These are phyloP conservation scores for Octodonta nipae DNA, from an alignment of 2,888 invertebrate species.

Conservation along the genomic window DNA sequence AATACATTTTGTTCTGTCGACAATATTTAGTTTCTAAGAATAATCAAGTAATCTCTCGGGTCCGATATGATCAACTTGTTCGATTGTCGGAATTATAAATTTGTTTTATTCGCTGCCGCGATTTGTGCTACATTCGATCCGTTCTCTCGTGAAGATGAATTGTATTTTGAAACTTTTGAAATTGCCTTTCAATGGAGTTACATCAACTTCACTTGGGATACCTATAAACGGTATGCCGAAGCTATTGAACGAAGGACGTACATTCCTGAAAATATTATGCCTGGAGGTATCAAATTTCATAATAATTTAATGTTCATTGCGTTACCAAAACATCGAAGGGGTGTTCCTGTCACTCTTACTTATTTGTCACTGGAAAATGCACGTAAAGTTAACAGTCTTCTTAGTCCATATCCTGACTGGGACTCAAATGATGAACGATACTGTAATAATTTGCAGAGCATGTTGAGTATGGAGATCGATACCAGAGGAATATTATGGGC, in stretches of 20 bases:
- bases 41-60: too few species aligned
- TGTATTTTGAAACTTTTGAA: too few species aligned
- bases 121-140: too few species aligned
- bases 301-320: conserved; percentile 52
- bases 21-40: too few species aligned
- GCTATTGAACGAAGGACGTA: conserved; percentile 32
- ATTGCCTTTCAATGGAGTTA: too few species aligned
- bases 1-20: too few species aligned
- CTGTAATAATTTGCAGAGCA: conserved; percentile 55
- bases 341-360: conserved; percentile 56
- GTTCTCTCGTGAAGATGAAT: too few species aligned
- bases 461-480: conserved; percentile 62
- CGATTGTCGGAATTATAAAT: too few species aligned
- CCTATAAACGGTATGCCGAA: conserved; percentile 41
- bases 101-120: too few species aligned
- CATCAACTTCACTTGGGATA: conserved; percentile 54
- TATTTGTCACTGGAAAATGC: conserved; percentile 20
- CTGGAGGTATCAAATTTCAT: conserved; percentile 56
- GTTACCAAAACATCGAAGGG: conserved; percentile 51
- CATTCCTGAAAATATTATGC: conserved; percentile 52
- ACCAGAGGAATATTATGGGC: conserved; percentile 56
- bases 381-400: conserved; percentile 40
- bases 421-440: conserved; percentile 42
- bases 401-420: conserved; percentile 60
- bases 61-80: too few species aligned